Evolutionary conservation across 2,888 invertebrate species (phyloP).

Genomic region (Pyrrhia umbra): DNA sequence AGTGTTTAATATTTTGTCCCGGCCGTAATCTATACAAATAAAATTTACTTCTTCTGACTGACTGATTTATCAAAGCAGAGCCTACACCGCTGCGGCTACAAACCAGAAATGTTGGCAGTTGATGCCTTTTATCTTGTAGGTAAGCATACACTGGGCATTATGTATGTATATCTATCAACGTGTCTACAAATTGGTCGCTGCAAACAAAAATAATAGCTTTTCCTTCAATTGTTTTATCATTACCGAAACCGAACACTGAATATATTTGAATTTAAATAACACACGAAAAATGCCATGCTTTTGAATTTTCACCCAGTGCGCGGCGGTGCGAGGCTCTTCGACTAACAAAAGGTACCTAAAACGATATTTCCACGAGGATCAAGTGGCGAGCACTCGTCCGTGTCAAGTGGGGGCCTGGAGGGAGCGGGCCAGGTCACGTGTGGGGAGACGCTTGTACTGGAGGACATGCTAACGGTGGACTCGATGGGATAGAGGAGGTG

Average conservation of each 20-base stretch:
- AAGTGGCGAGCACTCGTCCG: constrained; percentile 15
- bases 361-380: constrained; percentile 18
- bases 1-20: background rate
- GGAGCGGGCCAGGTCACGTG: background rate
- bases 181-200: too few species aligned
- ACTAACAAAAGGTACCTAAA: constrained; percentile 11
- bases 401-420: constrained; percentile 7
- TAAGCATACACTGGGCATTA: too few species aligned
- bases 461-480: background rate
- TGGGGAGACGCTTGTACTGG: background rate
- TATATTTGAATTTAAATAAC: background rate
- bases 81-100: too few species aligned
- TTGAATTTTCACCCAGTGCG: background rate
- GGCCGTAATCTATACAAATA: background rate
- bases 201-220: too few species aligned
- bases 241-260: background rate
- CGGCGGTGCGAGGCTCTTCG: background rate
- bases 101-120: too few species aligned
- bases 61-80: too few species aligned
- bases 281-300: background rate
- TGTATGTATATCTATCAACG: too few species aligned
- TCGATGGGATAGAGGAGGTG: background rate
- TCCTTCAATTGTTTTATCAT: too few species aligned
- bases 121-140: too few species aligned
- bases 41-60: too few species aligned